Evolutionary conservation across 2,113 vertebrate genomes (phyloP).

Genomic region (Istiophorus platypterus): DNA sequence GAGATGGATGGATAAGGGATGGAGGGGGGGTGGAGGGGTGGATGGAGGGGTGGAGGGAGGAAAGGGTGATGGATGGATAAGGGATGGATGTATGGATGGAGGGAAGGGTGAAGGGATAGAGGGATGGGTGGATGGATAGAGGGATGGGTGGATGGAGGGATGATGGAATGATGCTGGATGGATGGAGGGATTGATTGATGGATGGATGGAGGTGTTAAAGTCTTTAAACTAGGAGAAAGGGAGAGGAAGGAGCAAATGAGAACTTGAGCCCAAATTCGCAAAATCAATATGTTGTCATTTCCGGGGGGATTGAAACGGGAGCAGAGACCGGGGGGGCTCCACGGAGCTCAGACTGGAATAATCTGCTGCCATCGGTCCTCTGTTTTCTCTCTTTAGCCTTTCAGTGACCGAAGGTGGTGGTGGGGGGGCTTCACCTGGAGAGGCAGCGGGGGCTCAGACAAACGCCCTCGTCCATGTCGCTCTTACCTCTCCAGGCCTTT

Average conservation of each 20-base stretch:
- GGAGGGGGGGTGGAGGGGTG: neutral
- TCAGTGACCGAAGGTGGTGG: conserved; percentile 41
- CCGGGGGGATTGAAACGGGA: neutral
- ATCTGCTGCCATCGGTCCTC: conserved; percentile 20
- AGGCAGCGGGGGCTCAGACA: conserved; percentile 33
- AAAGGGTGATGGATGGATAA: too few species aligned
- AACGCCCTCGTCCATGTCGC: too few species aligned
- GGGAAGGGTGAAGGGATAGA: neutral
- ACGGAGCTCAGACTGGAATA: conserved; percentile 5
- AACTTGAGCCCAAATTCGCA: neutral
- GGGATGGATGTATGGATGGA: neutral
- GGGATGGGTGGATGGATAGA: neutral
- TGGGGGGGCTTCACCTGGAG: neutral
- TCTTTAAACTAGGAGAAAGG: conserved; percentile 1
- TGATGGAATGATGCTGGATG: too few species aligned
- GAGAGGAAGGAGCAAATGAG: neutral
- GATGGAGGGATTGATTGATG: neutral
- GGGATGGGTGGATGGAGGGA: neutral
- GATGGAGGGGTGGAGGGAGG: neutral
- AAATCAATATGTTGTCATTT: conserved; percentile 16
- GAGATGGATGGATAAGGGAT: too few species aligned
- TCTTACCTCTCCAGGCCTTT: too few species aligned
- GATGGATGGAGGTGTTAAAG: neutral
- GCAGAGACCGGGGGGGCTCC: neutral
- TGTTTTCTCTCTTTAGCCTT: conserved; percentile 21